These are phyloP conservation scores for Athalia circularis DNA, from an alignment of 2,888 invertebrate genomes.

Conservation along the genomic window DNA sequence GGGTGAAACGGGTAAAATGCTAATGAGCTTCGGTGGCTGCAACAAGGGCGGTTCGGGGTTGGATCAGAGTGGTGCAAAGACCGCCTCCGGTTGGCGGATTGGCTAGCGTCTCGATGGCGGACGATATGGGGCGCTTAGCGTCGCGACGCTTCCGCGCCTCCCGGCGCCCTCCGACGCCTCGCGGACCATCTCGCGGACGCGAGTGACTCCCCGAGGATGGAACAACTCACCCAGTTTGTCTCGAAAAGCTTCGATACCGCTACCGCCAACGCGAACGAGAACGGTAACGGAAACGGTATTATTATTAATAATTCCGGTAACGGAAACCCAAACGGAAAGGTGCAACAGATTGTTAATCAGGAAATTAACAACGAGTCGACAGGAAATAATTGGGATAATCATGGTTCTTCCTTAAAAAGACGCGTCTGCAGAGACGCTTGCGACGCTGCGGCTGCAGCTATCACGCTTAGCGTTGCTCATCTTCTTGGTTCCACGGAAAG, in stretches of 20 bases:
- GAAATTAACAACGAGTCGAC: neutral
- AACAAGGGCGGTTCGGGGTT: conserved; percentile 40
- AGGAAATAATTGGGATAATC: conserved; percentile 8
- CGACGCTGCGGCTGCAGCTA: conserved; percentile 57
- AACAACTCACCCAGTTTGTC: conserved; percentile 93
- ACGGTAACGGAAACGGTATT: conserved; percentile 3
- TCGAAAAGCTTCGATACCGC: conserved; percentile 85
- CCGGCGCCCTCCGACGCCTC: conserved; percentile 46
- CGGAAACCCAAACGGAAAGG: conserved; percentile 25
- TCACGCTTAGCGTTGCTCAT: conserved; percentile 69
- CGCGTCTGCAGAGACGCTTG: conserved; percentile 46
- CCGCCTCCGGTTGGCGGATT: conserved; percentile 59
- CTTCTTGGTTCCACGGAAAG: conserved; percentile 62
- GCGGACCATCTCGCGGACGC: conserved; percentile 37
- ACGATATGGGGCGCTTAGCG: conserved; percentile 52
- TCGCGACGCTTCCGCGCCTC: conserved; percentile 51
- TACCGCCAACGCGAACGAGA: conserved; percentile 50
- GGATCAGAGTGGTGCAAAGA: conserved; percentile 48
- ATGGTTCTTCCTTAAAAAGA: conserved; percentile 23
- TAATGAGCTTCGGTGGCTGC: conserved; percentile 61
- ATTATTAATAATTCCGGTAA: neutral
- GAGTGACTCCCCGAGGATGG: conserved; percentile 78
- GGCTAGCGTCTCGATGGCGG: conserved; percentile 61
- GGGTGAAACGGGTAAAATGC: conserved; percentile 64
- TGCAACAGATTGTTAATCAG: neutral